Conservation (phyloP, 2,888 invertebrate genomes). For the Gasteruption jaculator region DNA sequence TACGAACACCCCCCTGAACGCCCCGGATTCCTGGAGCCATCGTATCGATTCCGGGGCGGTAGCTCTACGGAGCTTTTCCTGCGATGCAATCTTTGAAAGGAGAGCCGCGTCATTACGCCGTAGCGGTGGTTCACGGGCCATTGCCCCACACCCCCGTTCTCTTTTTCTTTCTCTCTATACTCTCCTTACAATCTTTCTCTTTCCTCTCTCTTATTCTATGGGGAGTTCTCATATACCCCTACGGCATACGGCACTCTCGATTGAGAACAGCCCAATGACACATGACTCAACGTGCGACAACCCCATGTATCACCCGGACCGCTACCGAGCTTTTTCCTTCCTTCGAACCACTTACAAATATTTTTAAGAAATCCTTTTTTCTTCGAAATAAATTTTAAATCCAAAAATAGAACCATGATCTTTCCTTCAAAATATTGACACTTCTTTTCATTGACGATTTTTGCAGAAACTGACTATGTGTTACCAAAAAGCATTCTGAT, state of each 20-base stretch:
- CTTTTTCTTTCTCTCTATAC: constrained; percentile 29
- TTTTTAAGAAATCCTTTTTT: no score
- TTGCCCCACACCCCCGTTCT: constrained; percentile 39
- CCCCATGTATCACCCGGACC: constrained; percentile 36
- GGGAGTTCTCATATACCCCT: constrained; percentile 11
- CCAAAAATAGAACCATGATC: no score
- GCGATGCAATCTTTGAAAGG: constrained; percentile 52
- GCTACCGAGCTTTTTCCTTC: constrained; percentile 14
- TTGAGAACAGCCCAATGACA: constrained; percentile 46
- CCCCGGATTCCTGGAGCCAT: constrained; percentile 41
- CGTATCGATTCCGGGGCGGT: constrained; percentile 41
- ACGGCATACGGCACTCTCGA: constrained; percentile 35
- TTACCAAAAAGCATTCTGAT: constrained; percentile 5
- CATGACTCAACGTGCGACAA: constrained; percentile 45
- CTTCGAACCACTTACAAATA: no score
- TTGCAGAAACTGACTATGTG: no score
- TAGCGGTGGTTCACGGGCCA: constrained; percentile 50
- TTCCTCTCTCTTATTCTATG: constrained; percentile 28
- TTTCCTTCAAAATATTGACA: no score
- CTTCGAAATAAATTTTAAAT: no score
- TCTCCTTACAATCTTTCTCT: constrained; percentile 31
- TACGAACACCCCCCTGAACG: no score
- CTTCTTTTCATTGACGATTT: no score
- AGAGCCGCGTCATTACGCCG: constrained; percentile 51
- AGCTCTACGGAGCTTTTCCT: constrained; percentile 45